These are phyloP conservation scores for Platanista minor DNA, from an alignment of 2,113 vertebrate genomes.

Conservation along the genomic window DNA sequence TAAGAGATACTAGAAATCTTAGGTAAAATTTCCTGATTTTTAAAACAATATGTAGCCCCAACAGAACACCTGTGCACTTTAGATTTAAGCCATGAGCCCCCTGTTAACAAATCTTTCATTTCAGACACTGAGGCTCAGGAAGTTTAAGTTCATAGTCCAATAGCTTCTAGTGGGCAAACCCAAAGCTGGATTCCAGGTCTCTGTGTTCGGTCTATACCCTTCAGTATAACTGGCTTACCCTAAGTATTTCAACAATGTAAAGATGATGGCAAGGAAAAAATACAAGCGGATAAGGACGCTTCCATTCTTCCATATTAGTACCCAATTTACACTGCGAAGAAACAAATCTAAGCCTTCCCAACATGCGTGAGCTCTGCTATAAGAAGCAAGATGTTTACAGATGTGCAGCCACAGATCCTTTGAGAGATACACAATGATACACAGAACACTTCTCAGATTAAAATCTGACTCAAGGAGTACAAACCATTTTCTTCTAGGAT, in stretches of 20 bases:
- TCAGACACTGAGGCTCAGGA: not conserved
- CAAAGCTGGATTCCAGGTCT: not conserved
- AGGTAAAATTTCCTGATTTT: not conserved
- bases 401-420: not conserved
- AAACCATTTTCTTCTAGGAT: conserved; percentile 61
- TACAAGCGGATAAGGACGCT: not conserved
- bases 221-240: not conserved
- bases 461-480: conserved; percentile 52
- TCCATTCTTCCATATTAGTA: not conserved
- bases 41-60: not conserved
- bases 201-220: not conserved
- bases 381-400: not conserved
- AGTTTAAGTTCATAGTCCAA: not conserved
- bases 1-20: not conserved
- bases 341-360: not conserved
- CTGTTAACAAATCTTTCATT: not conserved
- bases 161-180: not conserved
- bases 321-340: not conserved
- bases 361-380: not conserved
- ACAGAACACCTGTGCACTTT: not conserved
- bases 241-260: conserved; percentile 22
- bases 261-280: not conserved
- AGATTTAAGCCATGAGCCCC: not conserved
- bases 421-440: not conserved
- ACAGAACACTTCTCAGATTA: conserved; percentile 37